Evolutionary conservation across 2,797 vertebrate species (phyloP), one percentile per base, ranked within the genome.

Genomic region (Bovichtus diacanthus): DNA sequence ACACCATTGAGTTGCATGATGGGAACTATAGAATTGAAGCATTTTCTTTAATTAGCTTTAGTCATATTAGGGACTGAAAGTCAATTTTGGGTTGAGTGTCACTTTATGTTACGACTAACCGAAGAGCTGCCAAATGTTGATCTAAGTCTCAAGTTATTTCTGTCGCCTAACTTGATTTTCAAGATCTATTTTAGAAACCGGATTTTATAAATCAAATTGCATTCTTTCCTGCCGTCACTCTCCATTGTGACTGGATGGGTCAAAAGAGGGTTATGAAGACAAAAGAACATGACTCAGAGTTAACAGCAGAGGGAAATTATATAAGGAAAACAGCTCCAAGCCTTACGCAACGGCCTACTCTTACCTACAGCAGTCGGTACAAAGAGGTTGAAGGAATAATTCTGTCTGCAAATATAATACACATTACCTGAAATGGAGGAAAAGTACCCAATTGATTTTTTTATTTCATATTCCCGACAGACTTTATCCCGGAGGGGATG

Each of bases 341-440:
- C 58, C 4, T 55, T 21, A 44, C 0, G 9, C 36, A 78, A 19
- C 51, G 6, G 16, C 53, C 58, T 46, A 16, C 39, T 25, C 18
- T 71, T 43, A 75, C 47, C 53, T 27, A 51, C 12, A 73, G 27
- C 16, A 71, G 25, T 43, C 18, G 25, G 27, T 55, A 64, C 54
- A 80, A 58, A 60, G 31, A 34, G 7, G 31, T 34, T 34, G 31
- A 34, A 34, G 31, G 31, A 56, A 58, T 19, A 8, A 49, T 56
- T 68, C 44, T 39, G 2, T 62, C 23, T 39, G 43, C 34, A 82
- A 82, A 79, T 64, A 73, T 70, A 39, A 72, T 38, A 76, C 53
- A 78, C 15, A 60, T 46, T 64, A 60, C 58, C 68, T 65, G 68
- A 85, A 64, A 39, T 25, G 53, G 47, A 64, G n/a, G 9, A 55